phyloP scores from a whole-genome alignment of 2,797 vertebrate genomes.

The Phataginus tricuspis region DNA sequence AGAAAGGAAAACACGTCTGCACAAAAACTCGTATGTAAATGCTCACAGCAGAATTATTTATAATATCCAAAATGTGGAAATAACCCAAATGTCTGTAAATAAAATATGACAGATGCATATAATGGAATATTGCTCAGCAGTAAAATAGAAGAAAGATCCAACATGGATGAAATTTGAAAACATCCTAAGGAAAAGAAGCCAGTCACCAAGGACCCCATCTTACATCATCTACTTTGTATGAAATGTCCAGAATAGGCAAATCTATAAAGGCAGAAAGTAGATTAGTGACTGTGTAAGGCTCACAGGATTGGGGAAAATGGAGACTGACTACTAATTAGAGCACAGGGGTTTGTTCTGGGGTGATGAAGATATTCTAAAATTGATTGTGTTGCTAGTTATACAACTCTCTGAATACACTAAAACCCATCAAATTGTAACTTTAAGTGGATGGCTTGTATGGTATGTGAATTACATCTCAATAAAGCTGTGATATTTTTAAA shows the following conservation, averaged over 20 bases:
- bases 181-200: neutral
- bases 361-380: neutral
- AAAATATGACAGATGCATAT: neutral
- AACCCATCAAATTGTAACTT: neutral
- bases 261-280: neutral
- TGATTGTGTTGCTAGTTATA: neutral
- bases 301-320: neutral
- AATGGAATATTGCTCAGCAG: neutral
- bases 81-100: neutral
- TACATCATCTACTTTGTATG: neutral
- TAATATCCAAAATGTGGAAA: neutral
- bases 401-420: neutral
- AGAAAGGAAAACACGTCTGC: neutral
- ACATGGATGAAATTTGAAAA: neutral
- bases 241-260: neutral
- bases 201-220: neutral
- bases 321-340: neutral
- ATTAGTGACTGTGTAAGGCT: neutral
- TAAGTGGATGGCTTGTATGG: neutral
- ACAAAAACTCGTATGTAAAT: neutral
- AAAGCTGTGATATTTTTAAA: neutral
- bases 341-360: neutral
- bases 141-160: neutral
- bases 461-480: conserved; percentile 1
- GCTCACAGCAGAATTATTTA: neutral